Evolutionary conservation across 2,888 invertebrate genomes (phyloP), one percentile per base, ranked within the genome.

Genomic region (Thymelicus acteon): DNA sequence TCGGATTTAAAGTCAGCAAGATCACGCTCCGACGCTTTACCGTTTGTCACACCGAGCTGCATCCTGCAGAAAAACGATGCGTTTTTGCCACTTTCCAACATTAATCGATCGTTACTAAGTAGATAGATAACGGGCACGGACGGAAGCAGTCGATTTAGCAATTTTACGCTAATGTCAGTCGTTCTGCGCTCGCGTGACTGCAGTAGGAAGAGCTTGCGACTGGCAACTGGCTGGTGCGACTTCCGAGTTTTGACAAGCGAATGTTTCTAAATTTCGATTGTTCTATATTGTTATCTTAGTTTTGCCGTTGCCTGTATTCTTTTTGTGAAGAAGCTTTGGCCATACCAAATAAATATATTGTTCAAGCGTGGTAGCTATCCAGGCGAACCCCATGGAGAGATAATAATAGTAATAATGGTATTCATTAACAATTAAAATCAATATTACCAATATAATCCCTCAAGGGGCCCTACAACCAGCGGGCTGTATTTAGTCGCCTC

Each of bases 91-190:
- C 78, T 80, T 79, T 77, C 78, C 40, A 80, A 75, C 60, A 70
- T 74, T 78, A 78, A 80, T 79, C 74, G 75, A 71, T 71, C 73
- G 75, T 73, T 31, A 67, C 72, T 72, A 72, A 75, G 10, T 44
- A 44, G 44, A 72, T 72, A 76, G 80, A 82, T 82, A 84, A 81
- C 79, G 75, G 74, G 74, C 80, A 79, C 78, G 81, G 81, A 80
- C 83, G 86, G 85, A 85, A 86, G 82, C 78, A 73, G 74, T 74
- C 68, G 19, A 64, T 72, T 75, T 74, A 77, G 74, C 75, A 74
- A 76, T 75, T 74, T 72, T 71, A 73, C 73, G 40, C 67, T 73
- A 75, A 72, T 76, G 65, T 71, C 72, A 72, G 61, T 65, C 58
- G 65, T 48, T 67, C 64, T 44, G 60, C 71, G 63, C 66, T 68